Percentiles rank a stretch among this genome's conserved stretches.
phyloP scores from a whole-genome alignment of 2,888 invertebrate genomes.

The Deroplatys truncata region DNA sequence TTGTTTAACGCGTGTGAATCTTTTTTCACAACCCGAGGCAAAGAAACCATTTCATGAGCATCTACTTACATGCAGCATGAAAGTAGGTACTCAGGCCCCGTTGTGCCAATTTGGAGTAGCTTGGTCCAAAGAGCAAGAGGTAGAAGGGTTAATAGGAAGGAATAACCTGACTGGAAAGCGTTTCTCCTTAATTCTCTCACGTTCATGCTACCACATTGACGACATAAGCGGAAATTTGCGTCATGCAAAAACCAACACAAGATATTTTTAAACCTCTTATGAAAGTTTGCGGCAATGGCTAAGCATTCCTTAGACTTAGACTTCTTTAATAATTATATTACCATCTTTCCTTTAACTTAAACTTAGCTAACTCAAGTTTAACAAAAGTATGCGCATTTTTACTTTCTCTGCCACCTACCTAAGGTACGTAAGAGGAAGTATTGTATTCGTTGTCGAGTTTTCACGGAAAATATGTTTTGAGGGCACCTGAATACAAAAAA shows the following conservation, averaged over 20 bases:
- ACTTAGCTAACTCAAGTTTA: too few relatives aligned
- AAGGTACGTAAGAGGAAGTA: too few relatives aligned
- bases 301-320: not conserved
- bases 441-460: too few relatives aligned
- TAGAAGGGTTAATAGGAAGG: not conserved
- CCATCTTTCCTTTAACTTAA: too few relatives aligned
- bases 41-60: not conserved
- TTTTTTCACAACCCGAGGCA: too few relatives aligned
- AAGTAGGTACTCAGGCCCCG: not conserved
- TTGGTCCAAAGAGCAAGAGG: not conserved
- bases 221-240: not conserved
- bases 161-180: not conserved
- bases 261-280: not conserved
- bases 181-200: not conserved
- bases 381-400: too few relatives aligned
- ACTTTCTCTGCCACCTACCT: too few relatives aligned
- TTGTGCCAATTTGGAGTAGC: not conserved
- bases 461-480: too few relatives aligned
- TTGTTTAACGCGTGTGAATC: too few relatives aligned
- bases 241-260: not conserved
- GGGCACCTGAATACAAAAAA: too few relatives aligned
- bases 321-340: too few relatives aligned
- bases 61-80: not conserved
- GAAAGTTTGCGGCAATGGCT: not conserved
- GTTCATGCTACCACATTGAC: not conserved